Percentiles rank a stretch among this genome's conserved stretches.
Evolutionary conservation across 2,113 vertebrate species (phyloP).

Genomic region (Tiliqua scincoides): DNA sequence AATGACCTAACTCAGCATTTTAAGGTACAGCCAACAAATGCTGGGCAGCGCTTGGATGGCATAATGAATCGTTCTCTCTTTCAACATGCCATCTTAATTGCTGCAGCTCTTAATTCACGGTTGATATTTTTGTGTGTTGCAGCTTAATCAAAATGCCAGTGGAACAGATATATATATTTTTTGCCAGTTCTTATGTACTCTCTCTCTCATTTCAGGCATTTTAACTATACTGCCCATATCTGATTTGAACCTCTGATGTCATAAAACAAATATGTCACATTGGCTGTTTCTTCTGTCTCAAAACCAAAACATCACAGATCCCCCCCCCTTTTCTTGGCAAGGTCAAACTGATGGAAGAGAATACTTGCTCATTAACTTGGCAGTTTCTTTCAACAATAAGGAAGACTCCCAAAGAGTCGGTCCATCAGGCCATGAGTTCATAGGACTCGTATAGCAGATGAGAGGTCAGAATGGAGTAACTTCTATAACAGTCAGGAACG

Average conservation of each 20-base stretch:
- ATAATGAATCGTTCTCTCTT: background rate
- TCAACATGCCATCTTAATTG: slow-evolving; percentile 44
- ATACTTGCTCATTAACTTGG: slow-evolving; percentile 27
- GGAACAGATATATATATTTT: slow-evolving; percentile 19
- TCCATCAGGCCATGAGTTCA: background rate
- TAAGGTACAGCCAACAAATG: slow-evolving; percentile 11
- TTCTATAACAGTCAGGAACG: background rate
- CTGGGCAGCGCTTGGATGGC: slow-evolving; percentile 4
- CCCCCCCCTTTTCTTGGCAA: slow-evolving; percentile 8
- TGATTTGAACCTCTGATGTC: background rate
- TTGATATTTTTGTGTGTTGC: slow-evolving; percentile 30
- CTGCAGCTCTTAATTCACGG: slow-evolving; percentile 36
- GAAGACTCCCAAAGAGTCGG: background rate
- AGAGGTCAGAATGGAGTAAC: background rate
- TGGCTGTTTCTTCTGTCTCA: background rate
- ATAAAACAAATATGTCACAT: background rate
- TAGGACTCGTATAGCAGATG: background rate
- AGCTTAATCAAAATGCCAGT: slow-evolving; percentile 35
- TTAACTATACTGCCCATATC: slow-evolving; percentile 2
- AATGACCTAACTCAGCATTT: slow-evolving; percentile 36
- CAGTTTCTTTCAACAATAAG: background rate
- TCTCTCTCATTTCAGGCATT: background rate
- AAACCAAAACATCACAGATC: background rate
- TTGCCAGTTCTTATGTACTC: slow-evolving; percentile 1
- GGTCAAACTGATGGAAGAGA: background rate